phyloP scores from a whole-genome alignment of 2,797 vertebrate genomes.

The Tokudaia tokunoshimensis region DNA sequence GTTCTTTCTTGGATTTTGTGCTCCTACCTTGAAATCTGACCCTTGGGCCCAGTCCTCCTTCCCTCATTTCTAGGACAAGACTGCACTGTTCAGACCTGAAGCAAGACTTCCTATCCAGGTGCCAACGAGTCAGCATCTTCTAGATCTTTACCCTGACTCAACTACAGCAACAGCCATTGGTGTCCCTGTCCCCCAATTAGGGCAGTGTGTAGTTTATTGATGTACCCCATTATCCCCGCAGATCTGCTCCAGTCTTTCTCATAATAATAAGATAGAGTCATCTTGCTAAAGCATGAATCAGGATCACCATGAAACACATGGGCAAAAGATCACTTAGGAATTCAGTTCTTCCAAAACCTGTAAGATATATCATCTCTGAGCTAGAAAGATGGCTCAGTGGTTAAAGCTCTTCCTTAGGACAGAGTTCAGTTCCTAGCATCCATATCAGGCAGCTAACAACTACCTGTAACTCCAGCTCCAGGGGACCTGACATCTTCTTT shows the following conservation, averaged over 20 bases:
- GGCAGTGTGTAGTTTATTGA: rapidly evolving
- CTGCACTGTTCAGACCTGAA: neutral
- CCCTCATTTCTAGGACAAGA: neutral
- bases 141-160: neutral
- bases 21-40: neutral
- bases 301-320: neutral
- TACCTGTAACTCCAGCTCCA: neutral
- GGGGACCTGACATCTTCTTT: neutral
- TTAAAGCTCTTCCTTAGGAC: neutral
- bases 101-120: neutral
- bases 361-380: neutral
- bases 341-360: neutral
- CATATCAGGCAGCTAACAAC: neutral
- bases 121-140: neutral
- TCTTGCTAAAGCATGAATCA: neutral
- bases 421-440: neutral
- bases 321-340: neutral
- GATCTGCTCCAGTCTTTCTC: neutral
- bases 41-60: neutral
- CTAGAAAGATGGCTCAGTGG: neutral
- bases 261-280: neutral
- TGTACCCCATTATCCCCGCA: neutral
- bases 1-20: neutral
- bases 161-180: rapidly evolving
- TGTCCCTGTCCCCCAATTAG: neutral